Conservation (phyloP, 2,888 invertebrate species). For the Spicauda simplicius region DNA sequence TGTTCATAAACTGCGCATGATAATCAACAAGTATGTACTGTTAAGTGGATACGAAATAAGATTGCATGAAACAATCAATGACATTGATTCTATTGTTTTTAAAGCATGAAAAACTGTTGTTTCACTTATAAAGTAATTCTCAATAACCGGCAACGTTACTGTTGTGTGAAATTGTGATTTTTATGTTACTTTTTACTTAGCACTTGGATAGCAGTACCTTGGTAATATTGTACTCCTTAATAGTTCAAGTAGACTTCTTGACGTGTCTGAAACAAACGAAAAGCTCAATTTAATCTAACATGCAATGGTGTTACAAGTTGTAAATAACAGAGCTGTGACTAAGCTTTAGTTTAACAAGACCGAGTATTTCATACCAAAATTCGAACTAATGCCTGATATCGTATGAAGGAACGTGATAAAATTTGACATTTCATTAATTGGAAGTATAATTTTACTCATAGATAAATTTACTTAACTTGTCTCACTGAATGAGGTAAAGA, state of each 20-base stretch:
- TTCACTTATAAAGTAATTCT: constrained; percentile 7
- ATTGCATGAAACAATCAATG: not conserved
- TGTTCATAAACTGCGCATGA: too few species aligned
- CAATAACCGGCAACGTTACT: not conserved
- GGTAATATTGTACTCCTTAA: constrained; percentile 69
- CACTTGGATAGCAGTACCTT: constrained; percentile 66
- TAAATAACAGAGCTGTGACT: constrained; percentile 10
- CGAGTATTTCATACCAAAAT: constrained; percentile 13
- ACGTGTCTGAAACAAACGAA: constrained; percentile 70
- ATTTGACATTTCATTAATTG: constrained; percentile 33
- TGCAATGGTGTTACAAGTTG: not conserved
- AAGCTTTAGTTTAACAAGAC: constrained; percentile 8
- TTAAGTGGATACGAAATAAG: too few species aligned
- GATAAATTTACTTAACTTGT: not conserved
- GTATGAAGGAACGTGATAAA: constrained; percentile 18
- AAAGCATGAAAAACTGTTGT: not conserved
- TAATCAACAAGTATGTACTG: too few species aligned
- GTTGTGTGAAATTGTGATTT: not conserved
- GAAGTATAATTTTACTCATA: constrained; percentile 21
- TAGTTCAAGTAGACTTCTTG: constrained; percentile 59
- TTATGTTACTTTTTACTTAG: too few species aligned
- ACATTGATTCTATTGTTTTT: not conserved
- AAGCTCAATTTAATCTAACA: constrained; percentile 27
- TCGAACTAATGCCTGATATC: constrained; percentile 6
- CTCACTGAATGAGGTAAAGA: not conserved